Base-by-base conservation (phyloP, 2,113 vertebrate species). In the Mohoua ochrocephala region DNA sequence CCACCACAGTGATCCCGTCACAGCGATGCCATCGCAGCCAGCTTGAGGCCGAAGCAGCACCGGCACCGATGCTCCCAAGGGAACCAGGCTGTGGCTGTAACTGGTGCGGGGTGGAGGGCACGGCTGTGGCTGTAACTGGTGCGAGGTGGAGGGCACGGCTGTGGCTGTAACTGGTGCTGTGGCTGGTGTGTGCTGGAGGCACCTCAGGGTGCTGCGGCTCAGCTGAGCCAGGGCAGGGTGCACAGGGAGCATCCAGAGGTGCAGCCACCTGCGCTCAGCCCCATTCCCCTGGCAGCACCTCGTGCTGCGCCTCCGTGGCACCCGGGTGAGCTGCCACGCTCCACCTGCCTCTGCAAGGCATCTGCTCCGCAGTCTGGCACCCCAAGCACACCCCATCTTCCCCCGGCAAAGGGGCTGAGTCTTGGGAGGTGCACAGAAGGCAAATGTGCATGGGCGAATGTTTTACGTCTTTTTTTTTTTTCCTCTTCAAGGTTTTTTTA, bases 361-460 rank as follows among this genome's bases (percentile, higher is more conserved):
- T 44, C 60, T 74, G 44, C 42, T 45, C 42, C 26, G 18, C 57
- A 56, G 39, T 23, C 33, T 61, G 57, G 61, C 52, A 28, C 5
- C 49, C n/a, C 21, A 6, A 21, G 18, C 26, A 56, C 11, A 22
- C 3, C 13, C 31, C 20, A 9, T 26, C 44, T 42, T 18, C 30
- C 8, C 20, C 35, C 50, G 49, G 44, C 49, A 60, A 41, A 19
- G 41, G 22, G 26, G 22, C 31, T 57, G 15, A 35, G 10, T 44
- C n/a, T 10, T 22, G 23, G 41, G 18, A 61, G 13, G 35, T 28
- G 47, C 31, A 13, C 10, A 10, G 39, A 53, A 71, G 52, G 31
- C 6, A 61, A 79, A 87, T 9, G 13, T 44, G 11, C 21, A 14
- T 3, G 12, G 52, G 4, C 0, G 0, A 42, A 9, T 13, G 45